These are phyloP conservation scores for Epizoanthus stellaris DNA, from an alignment of 92 coral and sea anemone species.

Conservation along the genomic window DNA sequence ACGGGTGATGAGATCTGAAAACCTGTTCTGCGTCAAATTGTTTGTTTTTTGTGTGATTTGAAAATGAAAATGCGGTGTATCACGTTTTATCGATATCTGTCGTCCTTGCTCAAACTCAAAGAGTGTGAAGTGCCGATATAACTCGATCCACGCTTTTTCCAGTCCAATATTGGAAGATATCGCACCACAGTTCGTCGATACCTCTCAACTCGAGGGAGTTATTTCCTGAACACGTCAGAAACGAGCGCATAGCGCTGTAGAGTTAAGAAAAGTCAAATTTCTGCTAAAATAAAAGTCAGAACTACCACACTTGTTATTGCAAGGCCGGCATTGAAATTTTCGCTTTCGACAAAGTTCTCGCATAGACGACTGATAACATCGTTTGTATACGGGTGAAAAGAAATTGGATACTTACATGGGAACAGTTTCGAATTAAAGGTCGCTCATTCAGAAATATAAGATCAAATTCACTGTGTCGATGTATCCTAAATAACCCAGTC, in stretches of 20 bases:
- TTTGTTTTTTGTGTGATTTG: conserved; percentile 3
- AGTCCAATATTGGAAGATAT: neutral
- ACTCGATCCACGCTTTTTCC: neutral
- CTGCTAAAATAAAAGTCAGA: neutral
- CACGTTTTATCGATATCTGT: neutral
- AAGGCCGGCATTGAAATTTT: neutral
- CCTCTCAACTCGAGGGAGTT: conserved; percentile 29
- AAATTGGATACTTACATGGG: neutral
- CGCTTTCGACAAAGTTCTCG: conserved; percentile 21
- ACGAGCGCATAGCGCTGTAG: neutral
- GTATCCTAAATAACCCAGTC: neutral
- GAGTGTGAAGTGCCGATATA: neutral
- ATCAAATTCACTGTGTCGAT: neutral
- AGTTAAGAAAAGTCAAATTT: neutral
- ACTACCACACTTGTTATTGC: neutral
- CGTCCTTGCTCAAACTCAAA: neutral
- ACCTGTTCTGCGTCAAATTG: conserved; percentile 9
- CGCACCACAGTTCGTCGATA: neutral
- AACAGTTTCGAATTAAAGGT: conserved; percentile 1
- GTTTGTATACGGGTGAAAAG: conserved; percentile 2
- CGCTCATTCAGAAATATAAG: neutral
- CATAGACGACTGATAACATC: conserved; percentile 1
- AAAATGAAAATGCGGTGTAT: neutral
- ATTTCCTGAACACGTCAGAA: conserved; percentile 16
- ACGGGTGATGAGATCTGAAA: neutral